Evolutionary conservation across 2,888 invertebrate genomes (phyloP), one percentile per base, ranked within the genome.

Genomic region (Sinelater perroti): DNA sequence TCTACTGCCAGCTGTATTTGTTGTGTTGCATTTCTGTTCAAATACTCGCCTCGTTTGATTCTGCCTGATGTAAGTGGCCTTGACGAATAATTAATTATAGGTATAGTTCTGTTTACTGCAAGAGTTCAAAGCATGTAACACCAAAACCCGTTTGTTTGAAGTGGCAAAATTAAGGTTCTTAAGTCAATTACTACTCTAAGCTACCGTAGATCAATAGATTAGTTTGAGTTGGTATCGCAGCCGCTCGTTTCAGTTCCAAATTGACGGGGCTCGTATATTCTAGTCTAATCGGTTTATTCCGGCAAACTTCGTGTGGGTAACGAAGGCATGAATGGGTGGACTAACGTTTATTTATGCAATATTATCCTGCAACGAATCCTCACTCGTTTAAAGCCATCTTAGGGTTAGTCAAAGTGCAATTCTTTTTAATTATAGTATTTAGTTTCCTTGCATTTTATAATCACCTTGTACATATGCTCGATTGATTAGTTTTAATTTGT

Each of bases 401-500:
- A 30, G 28, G 6, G 8, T 42, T 42, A 24, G 24, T 26, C 16
- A 24, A 52, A 42, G 52, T 52, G 52, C 52, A 52, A 52, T 52
- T 52, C 44, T 28, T 51, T 52, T 52, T 35, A 44, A 35, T 33
- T 35, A 35, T 52, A 44, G 44, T n/a, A 17, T 44, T 52, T 44
- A 44, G 33, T 52, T 44, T 16, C n/a, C 21, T 42, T 52, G 52
- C 52, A 52, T 52, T 52, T 52, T 44, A 44, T 44, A 44, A 24
- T 26, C 10, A 46, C 33, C 20, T 18, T 33, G 40, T 42, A 42
- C 11, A 36, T 49, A 51, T 33, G 35, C 40, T 51, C 21, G 50
- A 30, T 13, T 38, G 33, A 26, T 51, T 50, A 50, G 21, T 51
- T 52, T 33, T 44, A 52, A 33, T 44, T 52, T 44, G 42, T 51